Percentiles rank a stretch among this genome's conserved stretches.
Conservation (phyloP, 1,140 invertebrate genomes). For the Augochlora pura region DNA sequence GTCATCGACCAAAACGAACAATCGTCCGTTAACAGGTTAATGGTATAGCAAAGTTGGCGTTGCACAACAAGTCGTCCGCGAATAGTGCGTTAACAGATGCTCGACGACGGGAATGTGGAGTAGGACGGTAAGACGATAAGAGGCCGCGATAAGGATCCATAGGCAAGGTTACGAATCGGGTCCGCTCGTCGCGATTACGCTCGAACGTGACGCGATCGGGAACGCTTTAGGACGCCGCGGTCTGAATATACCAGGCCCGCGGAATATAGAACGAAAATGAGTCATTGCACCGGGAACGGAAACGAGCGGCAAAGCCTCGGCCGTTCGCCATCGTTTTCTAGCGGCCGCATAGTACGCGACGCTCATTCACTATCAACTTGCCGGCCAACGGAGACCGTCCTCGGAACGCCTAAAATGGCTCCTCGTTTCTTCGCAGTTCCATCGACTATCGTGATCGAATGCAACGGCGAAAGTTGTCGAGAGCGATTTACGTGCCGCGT, state of each 20-base stretch:
- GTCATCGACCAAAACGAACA: too few species aligned
- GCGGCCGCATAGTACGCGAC: neutral
- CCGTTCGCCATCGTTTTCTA: constrained; percentile 2
- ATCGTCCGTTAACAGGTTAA: neutral
- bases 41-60: neutral
- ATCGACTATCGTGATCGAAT: too few species aligned
- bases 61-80: neutral
- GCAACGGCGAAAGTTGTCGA: too few species aligned
- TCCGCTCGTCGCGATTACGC: neutral
- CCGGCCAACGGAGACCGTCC: too few species aligned
- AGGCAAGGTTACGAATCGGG: constrained; percentile 14
- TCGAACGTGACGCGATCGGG: neutral
- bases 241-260: neutral
- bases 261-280: constrained; percentile 33
- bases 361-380: neutral
- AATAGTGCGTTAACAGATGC: neutral
- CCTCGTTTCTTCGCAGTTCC: too few species aligned
- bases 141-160: constrained; percentile 28
- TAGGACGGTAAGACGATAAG: constrained; percentile 28
- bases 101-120: neutral
- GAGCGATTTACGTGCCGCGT: too few species aligned
- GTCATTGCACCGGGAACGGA: constrained; percentile 26
- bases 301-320: neutral
- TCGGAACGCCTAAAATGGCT: too few species aligned
- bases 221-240: neutral